These are phyloP conservation scores for Macroteleia sp. DNA, from an alignment of 2,888 invertebrate species.

Conservation along the genomic window DNA sequence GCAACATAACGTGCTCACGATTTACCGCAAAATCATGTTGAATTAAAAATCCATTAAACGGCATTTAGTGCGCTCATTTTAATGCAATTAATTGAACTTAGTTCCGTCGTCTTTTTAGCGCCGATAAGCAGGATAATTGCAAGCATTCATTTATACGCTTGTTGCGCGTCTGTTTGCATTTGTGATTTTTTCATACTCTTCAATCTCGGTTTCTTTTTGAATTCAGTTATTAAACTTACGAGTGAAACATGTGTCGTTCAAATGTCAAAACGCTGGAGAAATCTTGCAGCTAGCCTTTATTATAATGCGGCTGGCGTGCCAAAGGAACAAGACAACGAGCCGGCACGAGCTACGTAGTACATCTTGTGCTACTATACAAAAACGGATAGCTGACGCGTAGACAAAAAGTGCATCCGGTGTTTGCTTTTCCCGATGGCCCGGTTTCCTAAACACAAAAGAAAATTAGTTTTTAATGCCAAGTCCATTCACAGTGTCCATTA, in stretches of 20 bases:
- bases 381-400: conserved; percentile 22
- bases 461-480: too few species aligned
- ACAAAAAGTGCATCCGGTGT: conserved; percentile 63
- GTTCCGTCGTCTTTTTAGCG: too few species aligned
- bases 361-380: conserved; percentile 43
- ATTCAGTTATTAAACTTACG: conserved; percentile 38
- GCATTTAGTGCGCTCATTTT: too few species aligned
- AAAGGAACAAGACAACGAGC: conserved; percentile 47
- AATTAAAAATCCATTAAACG: too few species aligned
- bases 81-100: too few species aligned
- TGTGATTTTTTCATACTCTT: too few species aligned
- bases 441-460: conserved; percentile 23
- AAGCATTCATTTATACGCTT: too few species aligned
- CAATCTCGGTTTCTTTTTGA: conserved; percentile 11
- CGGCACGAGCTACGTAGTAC: conserved; percentile 64
- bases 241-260: conserved; percentile 76
- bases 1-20: too few species aligned
- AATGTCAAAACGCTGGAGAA: conserved; percentile 70
- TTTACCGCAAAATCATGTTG: too few species aligned
- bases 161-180: too few species aligned
- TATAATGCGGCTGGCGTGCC: conserved; percentile 55
- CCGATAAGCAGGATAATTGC: too few species aligned
- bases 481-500: too few species aligned
- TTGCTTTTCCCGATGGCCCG: conserved; percentile 49
- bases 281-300: conserved; percentile 51